A percentile compares a stretch with the other conserved stretches of the same genome.
phyloP scores from a whole-genome alignment of 1,140 invertebrate species.

The fruit fly (Drosophila melanogaster) region DNA sequence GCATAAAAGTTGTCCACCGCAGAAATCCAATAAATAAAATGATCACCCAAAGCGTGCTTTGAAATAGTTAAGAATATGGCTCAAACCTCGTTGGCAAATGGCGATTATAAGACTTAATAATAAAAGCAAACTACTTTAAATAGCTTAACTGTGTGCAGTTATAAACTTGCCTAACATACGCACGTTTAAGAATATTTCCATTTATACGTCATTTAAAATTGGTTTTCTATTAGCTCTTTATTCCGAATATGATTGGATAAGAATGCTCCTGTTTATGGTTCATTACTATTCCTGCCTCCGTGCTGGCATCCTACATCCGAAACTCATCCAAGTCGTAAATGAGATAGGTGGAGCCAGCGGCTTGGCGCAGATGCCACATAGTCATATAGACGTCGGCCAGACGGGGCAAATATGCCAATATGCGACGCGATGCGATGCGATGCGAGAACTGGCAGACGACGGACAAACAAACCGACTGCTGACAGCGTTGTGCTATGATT shows the following conservation, averaged over 20 bases:
- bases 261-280: constrained; percentile 4
- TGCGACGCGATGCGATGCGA: constrained; percentile 13
- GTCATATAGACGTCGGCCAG: constrained; percentile 57
- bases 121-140: neutral
- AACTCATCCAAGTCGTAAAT: constrained; percentile 12
- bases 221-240: neutral
- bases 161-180: neutral
- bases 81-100: neutral
- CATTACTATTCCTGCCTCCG: constrained; percentile 21
- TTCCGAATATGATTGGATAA: constrained; percentile 8
- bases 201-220: neutral
- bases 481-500: constrained; percentile 10
- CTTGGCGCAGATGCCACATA: constrained; percentile 32
- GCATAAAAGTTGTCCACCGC: constrained; percentile 1
- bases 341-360: neutral
- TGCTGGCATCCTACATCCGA: constrained; percentile 16
- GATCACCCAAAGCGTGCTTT: neutral
- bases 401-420: constrained; percentile 57
- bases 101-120: neutral
- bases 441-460: constrained; percentile 20
- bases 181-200: too few relatives aligned
- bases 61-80: neutral
- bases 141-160: neutral
- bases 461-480: constrained; percentile 8
- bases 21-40: neutral